Evolutionary conservation across 2,113 vertebrate species (phyloP).

Genomic region (Axis porcinus): DNA sequence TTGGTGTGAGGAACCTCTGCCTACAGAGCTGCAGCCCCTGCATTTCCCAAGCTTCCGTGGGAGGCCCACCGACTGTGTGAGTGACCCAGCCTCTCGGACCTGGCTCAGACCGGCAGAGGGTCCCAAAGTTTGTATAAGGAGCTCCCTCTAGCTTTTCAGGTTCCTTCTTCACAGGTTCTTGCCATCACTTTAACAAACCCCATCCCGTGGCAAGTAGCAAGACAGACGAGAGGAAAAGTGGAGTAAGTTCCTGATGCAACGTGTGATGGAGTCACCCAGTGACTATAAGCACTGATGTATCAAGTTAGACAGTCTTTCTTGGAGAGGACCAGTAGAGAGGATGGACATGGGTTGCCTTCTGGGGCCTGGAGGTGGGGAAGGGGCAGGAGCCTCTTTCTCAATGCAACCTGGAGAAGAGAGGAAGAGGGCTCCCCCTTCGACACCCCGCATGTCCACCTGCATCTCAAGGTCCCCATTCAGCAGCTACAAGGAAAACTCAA

Average conservation of each 20-base stretch:
- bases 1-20: not conserved
- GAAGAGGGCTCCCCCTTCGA: not conserved
- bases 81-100: not conserved
- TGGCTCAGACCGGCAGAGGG: not conserved
- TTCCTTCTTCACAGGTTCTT: not conserved
- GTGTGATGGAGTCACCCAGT: fast-evolving
- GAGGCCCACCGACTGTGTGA: not conserved
- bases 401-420: not conserved
- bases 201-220: not conserved
- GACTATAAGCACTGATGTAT: not conserved
- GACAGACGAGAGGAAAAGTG: not conserved
- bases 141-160: not conserved
- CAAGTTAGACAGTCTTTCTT: not conserved
- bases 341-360: not conserved
- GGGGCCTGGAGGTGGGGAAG: not conserved
- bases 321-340: not conserved
- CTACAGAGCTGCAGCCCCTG: not conserved
- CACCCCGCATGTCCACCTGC: too few relatives aligned
- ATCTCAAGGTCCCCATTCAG: not conserved
- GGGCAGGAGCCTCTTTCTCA: not conserved
- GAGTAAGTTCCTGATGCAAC: not conserved
- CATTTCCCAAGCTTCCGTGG: not conserved
- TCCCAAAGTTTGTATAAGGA: not conserved
- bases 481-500: not conserved
- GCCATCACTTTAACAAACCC: not conserved